Conservation (phyloP, 1,140 invertebrate genomes). For the Anthonomus grandis region DNA sequence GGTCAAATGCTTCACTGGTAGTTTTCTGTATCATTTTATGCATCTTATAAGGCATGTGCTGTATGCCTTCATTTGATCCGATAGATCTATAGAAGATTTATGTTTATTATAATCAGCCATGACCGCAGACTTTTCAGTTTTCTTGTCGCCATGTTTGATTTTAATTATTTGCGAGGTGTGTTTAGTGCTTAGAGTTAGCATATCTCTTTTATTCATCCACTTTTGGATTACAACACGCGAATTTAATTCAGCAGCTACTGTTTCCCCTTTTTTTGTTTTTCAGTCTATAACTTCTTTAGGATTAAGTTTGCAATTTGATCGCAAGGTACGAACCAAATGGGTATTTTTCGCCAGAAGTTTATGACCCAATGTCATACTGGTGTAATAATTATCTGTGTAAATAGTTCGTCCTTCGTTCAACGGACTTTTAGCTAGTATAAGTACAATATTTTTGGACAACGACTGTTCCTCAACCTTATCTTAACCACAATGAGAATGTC, state of each 20-base stretch:
- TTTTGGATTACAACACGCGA: slow-evolving; percentile 32
- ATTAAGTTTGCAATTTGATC: slow-evolving; percentile 42
- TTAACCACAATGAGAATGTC: slow-evolving; percentile 5
- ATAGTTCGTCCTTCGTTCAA: slow-evolving; percentile 11
- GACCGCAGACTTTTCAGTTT: slow-evolving; percentile 16
- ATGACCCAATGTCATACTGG: slow-evolving; percentile 47
- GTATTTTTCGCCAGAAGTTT: slow-evolving; percentile 48
- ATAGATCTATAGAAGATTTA: slow-evolving; percentile 26
- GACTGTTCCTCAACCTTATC: neutral
- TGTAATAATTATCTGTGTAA: slow-evolving; percentile 45
- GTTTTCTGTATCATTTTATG: slow-evolving; percentile 44
- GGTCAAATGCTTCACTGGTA: slow-evolving; percentile 39
- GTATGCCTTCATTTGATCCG: slow-evolving; percentile 42
- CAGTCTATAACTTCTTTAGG: slow-evolving; percentile 41
- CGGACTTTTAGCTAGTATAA: slow-evolving; percentile 1
- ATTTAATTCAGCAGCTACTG: slow-evolving; percentile 40
- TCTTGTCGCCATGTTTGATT: neutral
- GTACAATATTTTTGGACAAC: slow-evolving; percentile 1
- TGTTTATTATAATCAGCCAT: slow-evolving; percentile 36
- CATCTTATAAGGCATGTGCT: slow-evolving; percentile 36
- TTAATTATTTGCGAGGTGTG: slow-evolving; percentile 12
- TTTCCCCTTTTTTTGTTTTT: slow-evolving; percentile 47
- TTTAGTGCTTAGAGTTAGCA: slow-evolving; percentile 11
- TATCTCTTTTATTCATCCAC: slow-evolving; percentile 42
- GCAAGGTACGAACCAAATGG: slow-evolving; percentile 50